Percentiles rank a stretch among this genome's conserved stretches.
Evolutionary conservation across 2,797 vertebrate genomes (phyloP).

Genomic region (Siniperca scherzeri): DNA sequence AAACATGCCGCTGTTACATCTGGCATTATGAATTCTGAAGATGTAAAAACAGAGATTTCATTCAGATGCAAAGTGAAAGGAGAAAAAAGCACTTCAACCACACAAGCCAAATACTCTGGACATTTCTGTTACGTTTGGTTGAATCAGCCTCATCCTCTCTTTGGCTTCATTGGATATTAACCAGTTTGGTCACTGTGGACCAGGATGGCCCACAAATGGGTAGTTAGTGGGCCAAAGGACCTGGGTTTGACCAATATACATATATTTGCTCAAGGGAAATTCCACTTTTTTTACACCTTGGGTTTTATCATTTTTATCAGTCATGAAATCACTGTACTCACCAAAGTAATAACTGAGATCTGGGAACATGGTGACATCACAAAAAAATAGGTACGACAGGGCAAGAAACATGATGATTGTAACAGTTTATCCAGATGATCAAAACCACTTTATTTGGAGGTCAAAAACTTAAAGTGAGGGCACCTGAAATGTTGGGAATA

Average conservation of each 20-base stretch:
- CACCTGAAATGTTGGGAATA: neutral
- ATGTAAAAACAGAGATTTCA: conserved; percentile 27
- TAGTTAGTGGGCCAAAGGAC: conserved; percentile 7
- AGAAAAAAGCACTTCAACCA: conserved; percentile 45
- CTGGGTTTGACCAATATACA: neutral
- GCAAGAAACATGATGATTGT: neutral
- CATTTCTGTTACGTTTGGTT: neutral
- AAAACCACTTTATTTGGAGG: neutral
- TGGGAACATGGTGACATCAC: neutral
- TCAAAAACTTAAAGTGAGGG: neutral
- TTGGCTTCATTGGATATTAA: neutral
- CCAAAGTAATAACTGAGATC: neutral
- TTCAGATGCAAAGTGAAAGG: conserved; percentile 27
- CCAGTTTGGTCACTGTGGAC: neutral
- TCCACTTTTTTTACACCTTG: neutral
- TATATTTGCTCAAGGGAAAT: neutral
- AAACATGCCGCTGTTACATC: neutral
- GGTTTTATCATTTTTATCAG: neutral
- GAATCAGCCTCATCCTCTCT: conserved; percentile 1
- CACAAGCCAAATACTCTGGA: conserved; percentile 52
- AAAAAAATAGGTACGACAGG: neutral
- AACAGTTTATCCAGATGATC: too few species aligned
- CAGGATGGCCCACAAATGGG: conserved; percentile 14
- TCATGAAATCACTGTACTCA: neutral
- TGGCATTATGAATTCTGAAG: neutral